These are phyloP conservation scores for Psylliodes chrysocephalus DNA, from an alignment of 2,888 invertebrate genomes.

Conservation along the genomic window DNA sequence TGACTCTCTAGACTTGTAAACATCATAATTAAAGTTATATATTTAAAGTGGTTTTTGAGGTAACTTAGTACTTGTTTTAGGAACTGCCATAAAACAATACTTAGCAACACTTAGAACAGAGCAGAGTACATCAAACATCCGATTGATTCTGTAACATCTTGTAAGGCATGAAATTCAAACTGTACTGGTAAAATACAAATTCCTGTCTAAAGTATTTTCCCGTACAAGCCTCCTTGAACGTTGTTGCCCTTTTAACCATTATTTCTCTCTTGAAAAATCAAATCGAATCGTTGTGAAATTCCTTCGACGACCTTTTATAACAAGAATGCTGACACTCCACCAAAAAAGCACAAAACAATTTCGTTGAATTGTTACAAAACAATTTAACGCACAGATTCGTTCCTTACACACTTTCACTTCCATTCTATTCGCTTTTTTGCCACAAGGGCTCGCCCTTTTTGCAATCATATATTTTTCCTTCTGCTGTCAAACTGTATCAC, in stretches of 20 bases:
- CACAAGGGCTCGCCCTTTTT: slow-evolving; percentile 24
- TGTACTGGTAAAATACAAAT: not conserved
- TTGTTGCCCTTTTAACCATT: not conserved
- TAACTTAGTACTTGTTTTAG: too few relatives aligned
- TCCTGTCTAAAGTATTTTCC: not conserved
- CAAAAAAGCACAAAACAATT: slow-evolving; percentile 24
- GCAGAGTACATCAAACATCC: too few relatives aligned
- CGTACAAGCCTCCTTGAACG: not conserved
- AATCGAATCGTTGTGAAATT: slow-evolving; percentile 1
- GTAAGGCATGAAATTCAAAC: too few relatives aligned
- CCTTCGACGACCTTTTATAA: slow-evolving; percentile 13
- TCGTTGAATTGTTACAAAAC: slow-evolving; percentile 24
- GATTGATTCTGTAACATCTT: too few relatives aligned
- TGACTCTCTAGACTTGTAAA: too few relatives aligned
- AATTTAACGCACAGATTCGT: slow-evolving; percentile 29
- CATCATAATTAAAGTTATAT: too few relatives aligned
- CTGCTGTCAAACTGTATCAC: slow-evolving; percentile 59
- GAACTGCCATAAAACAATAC: too few relatives aligned
- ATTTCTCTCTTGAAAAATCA: not conserved
- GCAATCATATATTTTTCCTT: slow-evolving; percentile 39
- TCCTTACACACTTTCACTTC: slow-evolving; percentile 9
- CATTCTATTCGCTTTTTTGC: slow-evolving; percentile 1
- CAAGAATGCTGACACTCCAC: slow-evolving; percentile 21
- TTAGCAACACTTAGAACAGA: too few relatives aligned
- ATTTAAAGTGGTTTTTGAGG: too few relatives aligned